Conservation (phyloP, 1,140 invertebrate species). For the Drosophila persimilis region DNA sequence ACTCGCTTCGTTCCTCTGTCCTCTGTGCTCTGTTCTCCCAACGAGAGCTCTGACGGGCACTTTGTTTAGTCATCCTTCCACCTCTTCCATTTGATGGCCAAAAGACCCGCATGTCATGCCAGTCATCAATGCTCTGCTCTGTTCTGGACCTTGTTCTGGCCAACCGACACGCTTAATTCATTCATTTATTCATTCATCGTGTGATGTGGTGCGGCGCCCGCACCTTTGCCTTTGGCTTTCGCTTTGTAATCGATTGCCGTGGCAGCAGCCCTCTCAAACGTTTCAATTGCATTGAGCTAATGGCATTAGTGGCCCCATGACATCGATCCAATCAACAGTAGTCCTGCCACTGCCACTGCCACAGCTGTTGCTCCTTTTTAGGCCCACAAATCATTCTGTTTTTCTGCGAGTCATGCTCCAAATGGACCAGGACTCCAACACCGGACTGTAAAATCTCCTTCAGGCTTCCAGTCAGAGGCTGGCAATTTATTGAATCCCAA, state of each 20-base stretch:
- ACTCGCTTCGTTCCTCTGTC: background rate
- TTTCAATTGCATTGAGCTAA: constrained; percentile 50
- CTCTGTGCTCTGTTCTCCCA: constrained; percentile 6
- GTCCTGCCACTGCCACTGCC: too few species aligned
- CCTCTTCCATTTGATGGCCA: constrained; percentile 26
- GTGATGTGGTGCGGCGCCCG: constrained; percentile 8
- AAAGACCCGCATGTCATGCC: constrained; percentile 41
- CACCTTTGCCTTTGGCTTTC: constrained; percentile 23
- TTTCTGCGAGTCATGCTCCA: constrained; percentile 25
- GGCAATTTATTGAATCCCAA: constrained; percentile 24
- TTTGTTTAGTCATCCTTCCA: constrained; percentile 17
- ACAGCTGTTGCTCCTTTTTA: background rate
- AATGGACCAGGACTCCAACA: background rate
- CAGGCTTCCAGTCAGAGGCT: background rate
- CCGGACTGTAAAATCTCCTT: background rate
- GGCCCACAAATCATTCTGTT: constrained; percentile 34
- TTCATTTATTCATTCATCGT: constrained; percentile 49
- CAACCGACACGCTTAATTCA: constrained; percentile 24
- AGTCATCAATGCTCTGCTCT: constrained; percentile 36
- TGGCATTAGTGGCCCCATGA: constrained; percentile 14
- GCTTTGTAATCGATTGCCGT: constrained; percentile 34
- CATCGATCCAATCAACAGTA: too few species aligned
- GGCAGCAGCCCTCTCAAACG: constrained; percentile 20
- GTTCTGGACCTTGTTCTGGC: constrained; percentile 19
- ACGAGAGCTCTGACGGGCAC: constrained; percentile 23